These are phyloP conservation scores for Melanchra persicariae DNA, from an alignment of 2,888 invertebrate species.

Conservation along the genomic window DNA sequence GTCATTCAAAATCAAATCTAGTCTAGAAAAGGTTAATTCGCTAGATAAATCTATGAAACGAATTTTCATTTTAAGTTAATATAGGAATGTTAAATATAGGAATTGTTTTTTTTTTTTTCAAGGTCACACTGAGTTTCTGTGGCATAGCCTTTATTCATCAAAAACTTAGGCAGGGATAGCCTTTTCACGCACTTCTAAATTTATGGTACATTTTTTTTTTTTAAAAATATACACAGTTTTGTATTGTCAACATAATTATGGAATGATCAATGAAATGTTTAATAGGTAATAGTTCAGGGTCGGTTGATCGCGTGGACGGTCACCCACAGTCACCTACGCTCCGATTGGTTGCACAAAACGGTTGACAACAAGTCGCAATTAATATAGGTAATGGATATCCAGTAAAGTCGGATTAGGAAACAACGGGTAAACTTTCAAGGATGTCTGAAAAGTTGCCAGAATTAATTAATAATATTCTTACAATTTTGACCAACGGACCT, in stretches of 20 bases:
- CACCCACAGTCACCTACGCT: slow-evolving; percentile 65
- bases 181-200: background rate
- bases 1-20: background rate
- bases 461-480: background rate
- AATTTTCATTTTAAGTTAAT: slow-evolving; percentile 16
- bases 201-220: too few relatives aligned
- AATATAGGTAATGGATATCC: slow-evolving; percentile 2
- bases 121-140: background rate
- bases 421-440: slow-evolving; percentile 13
- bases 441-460: background rate
- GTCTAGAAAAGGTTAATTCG: background rate
- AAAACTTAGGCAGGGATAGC: background rate
- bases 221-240: too few relatives aligned
- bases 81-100: too few relatives aligned
- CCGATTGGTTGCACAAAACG: slow-evolving; percentile 50
- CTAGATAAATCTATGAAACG: slow-evolving; percentile 10
- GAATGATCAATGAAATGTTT: slow-evolving; percentile 23
- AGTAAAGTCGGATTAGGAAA: background rate
- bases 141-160: background rate
- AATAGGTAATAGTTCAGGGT: slow-evolving; percentile 51
- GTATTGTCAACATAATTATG: slow-evolving; percentile 9
- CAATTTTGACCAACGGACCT: background rate
- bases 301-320: slow-evolving; percentile 35
- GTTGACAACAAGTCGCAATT: slow-evolving; percentile 36
- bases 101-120: background rate